These are phyloP conservation scores for Xiphias gladius DNA, from an alignment of 2,113 vertebrate genomes.

Conservation along the genomic window DNA sequence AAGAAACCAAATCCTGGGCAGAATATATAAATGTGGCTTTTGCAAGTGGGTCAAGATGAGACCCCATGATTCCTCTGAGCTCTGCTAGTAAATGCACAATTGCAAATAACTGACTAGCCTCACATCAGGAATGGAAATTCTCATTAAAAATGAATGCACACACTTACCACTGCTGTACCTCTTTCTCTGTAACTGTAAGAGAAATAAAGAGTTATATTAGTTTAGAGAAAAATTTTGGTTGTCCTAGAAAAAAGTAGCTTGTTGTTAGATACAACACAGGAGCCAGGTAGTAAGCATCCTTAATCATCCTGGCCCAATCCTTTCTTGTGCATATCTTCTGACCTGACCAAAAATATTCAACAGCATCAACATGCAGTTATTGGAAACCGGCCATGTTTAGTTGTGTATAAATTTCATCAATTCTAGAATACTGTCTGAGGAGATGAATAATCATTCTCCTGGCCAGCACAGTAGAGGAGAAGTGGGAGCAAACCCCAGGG, in stretches of 20 bases:
- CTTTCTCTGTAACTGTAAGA: conserved; percentile 94
- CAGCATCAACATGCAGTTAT: conserved; percentile 8
- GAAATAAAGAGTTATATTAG: conserved; percentile 75
- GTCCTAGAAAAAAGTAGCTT: conserved; percentile 51
- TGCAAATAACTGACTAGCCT: conserved; percentile 1
- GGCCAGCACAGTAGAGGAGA: conserved; percentile 10
- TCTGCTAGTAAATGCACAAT: neutral
- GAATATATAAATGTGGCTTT: conserved; percentile 11
- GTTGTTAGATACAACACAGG: conserved; percentile 20
- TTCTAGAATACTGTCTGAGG: conserved; percentile 4
- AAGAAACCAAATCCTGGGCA: conserved; percentile 8
- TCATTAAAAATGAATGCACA: conserved; percentile 49
- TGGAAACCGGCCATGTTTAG: conserved; percentile 21
- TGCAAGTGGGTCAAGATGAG: neutral
- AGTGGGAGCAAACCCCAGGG: conserved; percentile 50
- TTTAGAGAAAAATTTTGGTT: conserved; percentile 34
- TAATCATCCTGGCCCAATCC: conserved; percentile 50
- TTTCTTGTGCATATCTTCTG: conserved; percentile 39
- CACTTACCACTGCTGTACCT: conserved; percentile 97
- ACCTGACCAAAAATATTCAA: conserved; percentile 19
- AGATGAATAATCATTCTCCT: conserved; percentile 27
- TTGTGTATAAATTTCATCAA: neutral
- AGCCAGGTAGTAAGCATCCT: conserved; percentile 28
- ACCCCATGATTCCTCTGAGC: neutral
- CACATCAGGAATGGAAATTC: conserved; percentile 24